Evolutionary conservation across 2,888 invertebrate genomes (phyloP).

Genomic region (Ennomos erosarius): DNA sequence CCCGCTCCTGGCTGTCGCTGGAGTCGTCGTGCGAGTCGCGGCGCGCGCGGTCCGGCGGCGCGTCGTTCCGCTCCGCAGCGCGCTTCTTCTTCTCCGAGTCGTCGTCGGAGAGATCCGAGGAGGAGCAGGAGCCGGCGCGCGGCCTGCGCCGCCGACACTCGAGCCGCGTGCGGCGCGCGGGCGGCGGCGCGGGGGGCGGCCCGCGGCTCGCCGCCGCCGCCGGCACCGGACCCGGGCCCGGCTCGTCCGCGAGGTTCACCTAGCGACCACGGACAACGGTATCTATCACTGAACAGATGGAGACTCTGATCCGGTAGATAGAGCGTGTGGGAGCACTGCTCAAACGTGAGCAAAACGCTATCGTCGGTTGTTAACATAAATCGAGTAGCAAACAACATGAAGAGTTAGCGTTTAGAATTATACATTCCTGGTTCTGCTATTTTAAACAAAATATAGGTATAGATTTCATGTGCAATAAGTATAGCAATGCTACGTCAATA

Average conservation of each 20-base stretch:
- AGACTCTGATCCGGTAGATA: neutral
- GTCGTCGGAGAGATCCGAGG: constrained; percentile 97
- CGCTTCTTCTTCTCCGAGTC: constrained; percentile 94
- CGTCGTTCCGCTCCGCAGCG: constrained; percentile 87
- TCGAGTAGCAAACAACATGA: too few relatives aligned
- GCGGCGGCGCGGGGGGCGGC: constrained; percentile 65
- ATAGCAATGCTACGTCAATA: too few relatives aligned
- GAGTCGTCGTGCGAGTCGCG: constrained; percentile 94
- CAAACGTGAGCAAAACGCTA: too few relatives aligned
- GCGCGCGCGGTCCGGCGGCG: constrained; percentile 86
- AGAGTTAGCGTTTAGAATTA: too few relatives aligned
- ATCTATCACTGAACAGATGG: constrained; percentile 1
- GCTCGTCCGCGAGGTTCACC: constrained; percentile 55
- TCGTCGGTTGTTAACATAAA: too few relatives aligned
- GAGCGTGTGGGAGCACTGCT: too few relatives aligned
- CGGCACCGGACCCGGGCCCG: constrained; percentile 2
- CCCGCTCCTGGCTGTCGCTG: constrained; percentile 93
- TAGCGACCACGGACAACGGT: constrained; percentile 30
- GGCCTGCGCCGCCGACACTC: constrained; percentile 71
- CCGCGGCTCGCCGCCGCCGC: constrained; percentile 40
- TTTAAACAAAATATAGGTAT: too few relatives aligned
- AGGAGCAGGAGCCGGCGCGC: constrained; percentile 93
- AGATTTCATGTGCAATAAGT: too few relatives aligned
- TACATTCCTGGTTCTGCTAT: too few relatives aligned
- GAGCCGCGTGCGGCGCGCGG: constrained; percentile 66